phyloP scores from a whole-genome alignment of 2,113 vertebrate genomes.

The Protobothrops flavoviridis region DNA sequence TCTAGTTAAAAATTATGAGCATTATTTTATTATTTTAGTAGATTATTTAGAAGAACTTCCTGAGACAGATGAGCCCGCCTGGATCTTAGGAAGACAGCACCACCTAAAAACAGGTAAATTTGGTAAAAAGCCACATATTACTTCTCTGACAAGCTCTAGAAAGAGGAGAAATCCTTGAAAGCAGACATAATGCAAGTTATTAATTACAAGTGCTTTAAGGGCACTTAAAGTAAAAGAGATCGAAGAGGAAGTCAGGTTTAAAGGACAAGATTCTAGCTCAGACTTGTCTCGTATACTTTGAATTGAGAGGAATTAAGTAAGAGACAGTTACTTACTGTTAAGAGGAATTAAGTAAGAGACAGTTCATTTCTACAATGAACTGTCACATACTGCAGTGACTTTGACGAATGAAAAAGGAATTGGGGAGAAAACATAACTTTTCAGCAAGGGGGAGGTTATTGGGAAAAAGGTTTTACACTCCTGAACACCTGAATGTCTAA shows the following conservation, averaged over 20 bases:
- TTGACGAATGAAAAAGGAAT: neutral
- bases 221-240: neutral
- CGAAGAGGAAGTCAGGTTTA: neutral
- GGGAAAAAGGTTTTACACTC: neutral
- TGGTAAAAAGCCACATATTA: neutral
- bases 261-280: neutral
- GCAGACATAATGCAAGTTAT: neutral
- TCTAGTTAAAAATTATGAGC: slow-evolving; percentile 75
- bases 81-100: slow-evolving; percentile 81
- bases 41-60: slow-evolving; percentile 81
- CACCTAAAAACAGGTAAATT: slow-evolving; percentile 74
- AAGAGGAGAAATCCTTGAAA: slow-evolving; percentile 29
- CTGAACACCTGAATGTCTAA: neutral
- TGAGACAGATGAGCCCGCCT: slow-evolving; percentile 78
- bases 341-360: neutral
- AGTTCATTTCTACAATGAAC: neutral
- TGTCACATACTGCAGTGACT: neutral
- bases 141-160: slow-evolving; percentile 1
- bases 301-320: neutral
- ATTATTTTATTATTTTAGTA: slow-evolving; percentile 70
- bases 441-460: too few relatives aligned
- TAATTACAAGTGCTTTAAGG: neutral
- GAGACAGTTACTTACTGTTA: too few relatives aligned
- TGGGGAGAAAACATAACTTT: neutral
- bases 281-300: neutral